Base-by-base conservation (phyloP, 2,888 invertebrate species). In the Cephus rjabovi region DNA sequence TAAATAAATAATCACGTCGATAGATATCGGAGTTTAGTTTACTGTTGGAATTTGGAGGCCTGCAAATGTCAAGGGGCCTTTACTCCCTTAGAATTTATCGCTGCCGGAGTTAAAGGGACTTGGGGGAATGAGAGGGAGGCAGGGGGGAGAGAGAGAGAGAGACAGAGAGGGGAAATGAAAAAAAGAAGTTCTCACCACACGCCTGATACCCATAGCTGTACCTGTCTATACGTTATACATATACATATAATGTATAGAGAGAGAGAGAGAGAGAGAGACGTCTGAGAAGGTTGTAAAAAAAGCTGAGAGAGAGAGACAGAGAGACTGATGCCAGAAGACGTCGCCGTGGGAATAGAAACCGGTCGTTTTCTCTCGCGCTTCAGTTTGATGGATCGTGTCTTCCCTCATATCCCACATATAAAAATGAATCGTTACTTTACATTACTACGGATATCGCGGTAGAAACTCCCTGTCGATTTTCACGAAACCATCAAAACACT, bases 161-260 rank as follows among this genome's bases (percentile, higher is more conserved):
- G 82, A 81, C 82, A 83, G 85, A 84, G 83, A 35, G 75, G 81
- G 82, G 81, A 80, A 82, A 83, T 81, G 82, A 15, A 40, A 40
- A 15, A 37, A 35, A 12, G 12, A 15, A 12, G 37, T 37, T 37
- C 37, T 40, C 37, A 40, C 37, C 37, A 40, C 15, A 40, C 37
- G 12, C 37, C 37, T 40, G 37, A 40, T 40, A 40, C 12, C 37
- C 12, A 40, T 15, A 40, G 37, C 37, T 40, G 4, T 15, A 40
- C 4, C 4, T 40, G 12, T 40, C 12, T 40, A 40, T 40, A 40
- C 4, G 4, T 40, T 15, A 83, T 79, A 83, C 81, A 81, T 56
- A 35, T 35, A 35, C 37, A 37, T 12, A 12, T 15, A 37, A 37
- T 12, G 12, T 37, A 12, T 12, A 37, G 12, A 37, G 37, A 37